Percentiles rank a stretch among this genome's conserved stretches.
These are phyloP conservation scores for Julus scandinavius DNA, from an alignment of 2,888 invertebrate genomes.

Conservation along the genomic window DNA sequence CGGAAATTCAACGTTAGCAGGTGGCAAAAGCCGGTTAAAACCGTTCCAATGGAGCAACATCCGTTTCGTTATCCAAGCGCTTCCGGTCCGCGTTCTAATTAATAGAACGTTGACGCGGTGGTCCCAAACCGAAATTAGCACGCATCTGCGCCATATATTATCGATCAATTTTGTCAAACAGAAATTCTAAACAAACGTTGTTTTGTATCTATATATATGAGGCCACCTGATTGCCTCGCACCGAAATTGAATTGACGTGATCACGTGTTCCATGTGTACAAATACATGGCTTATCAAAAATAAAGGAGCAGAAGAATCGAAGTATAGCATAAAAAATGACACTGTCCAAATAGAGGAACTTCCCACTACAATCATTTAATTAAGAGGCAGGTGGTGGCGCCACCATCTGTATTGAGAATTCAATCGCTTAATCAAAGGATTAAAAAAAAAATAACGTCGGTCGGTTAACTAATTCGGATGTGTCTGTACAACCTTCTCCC, in stretches of 20 bases:
- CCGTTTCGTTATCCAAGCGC: neutral
- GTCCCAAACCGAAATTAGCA: neutral
- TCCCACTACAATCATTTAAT: neutral
- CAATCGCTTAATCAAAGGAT: neutral
- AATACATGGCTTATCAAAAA: neutral
- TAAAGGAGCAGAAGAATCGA: neutral
- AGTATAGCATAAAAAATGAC: neutral
- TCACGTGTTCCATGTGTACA: neutral
- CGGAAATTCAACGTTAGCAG: neutral
- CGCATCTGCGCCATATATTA: neutral
- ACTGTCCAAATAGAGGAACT: neutral
- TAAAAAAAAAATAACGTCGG: neutral
- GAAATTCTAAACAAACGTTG: neutral
- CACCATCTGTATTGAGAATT: neutral
- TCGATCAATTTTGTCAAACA: neutral
- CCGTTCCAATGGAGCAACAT: neutral
- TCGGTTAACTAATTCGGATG: neutral
- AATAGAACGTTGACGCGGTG: neutral
- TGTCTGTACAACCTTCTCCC: neutral
- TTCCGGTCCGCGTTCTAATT: neutral
- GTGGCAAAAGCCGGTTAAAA: neutral
- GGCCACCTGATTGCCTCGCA: neutral
- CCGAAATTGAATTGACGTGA: neutral
- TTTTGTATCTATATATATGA: neutral
- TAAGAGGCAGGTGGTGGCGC: constrained; percentile 27